Evolutionary conservation across 1,140 invertebrate genomes (phyloP).

Genomic region (Drosophila ficusphila): DNA sequence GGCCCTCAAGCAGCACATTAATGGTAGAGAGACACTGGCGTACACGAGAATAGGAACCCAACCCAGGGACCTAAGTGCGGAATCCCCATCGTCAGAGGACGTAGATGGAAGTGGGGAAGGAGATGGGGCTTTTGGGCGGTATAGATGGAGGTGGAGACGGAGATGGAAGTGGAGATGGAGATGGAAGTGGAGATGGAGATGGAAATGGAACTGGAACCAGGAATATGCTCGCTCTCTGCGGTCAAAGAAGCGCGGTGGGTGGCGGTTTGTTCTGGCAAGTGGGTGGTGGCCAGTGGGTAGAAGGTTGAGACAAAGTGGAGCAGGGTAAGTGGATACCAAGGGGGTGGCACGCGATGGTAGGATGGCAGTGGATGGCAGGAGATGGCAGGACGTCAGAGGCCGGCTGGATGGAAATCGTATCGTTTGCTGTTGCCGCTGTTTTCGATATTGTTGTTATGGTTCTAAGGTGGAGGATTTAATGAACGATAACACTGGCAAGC

Average conservation of each 20-base stretch:
- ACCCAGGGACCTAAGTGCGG: constrained; percentile 1
- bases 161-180: no score
- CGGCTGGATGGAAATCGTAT: constrained; percentile 5
- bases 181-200: no score
- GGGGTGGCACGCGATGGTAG: not conserved
- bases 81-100: constrained; percentile 17
- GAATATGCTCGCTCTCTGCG: constrained; percentile 33
- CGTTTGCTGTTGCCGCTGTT: constrained; percentile 58
- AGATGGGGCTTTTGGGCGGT: no score
- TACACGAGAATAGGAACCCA: constrained; percentile 23
- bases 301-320: constrained; percentile 56
- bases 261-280: not conserved
- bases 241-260: constrained; percentile 19
- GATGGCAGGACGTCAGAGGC: not conserved
- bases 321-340: constrained; percentile 56
- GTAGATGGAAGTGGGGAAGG: no score
- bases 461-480: constrained; percentile 79
- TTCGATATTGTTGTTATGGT: constrained; percentile 77
- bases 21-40: constrained; percentile 51
- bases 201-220: constrained; percentile 8
- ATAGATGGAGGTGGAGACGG: no score
- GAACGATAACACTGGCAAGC: constrained; percentile 53
- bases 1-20: constrained; percentile 72
- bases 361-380: not conserved
- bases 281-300: not conserved